Percentiles rank a stretch among this genome's conserved stretches.
Evolutionary conservation across 2,888 invertebrate species (phyloP).

Genomic region (Deilephila elpenor): DNA sequence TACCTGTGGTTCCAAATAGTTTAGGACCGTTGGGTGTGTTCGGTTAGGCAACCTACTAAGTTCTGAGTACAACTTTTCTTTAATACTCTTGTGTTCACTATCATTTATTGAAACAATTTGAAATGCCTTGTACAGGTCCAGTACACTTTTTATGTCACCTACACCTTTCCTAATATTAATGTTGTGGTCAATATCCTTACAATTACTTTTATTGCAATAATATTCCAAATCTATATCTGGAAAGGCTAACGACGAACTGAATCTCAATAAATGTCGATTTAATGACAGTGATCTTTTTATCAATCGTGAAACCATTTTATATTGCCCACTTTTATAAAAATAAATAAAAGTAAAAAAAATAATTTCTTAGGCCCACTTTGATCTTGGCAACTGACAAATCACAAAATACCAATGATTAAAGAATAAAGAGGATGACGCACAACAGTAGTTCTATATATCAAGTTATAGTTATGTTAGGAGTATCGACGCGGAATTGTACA

Average conservation of each 20-base stretch:
- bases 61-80: slow-evolving; percentile 80
- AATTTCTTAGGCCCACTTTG: no score
- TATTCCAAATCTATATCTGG: slow-evolving; percentile 86
- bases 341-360: no score
- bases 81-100: slow-evolving; percentile 48
- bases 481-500: no score
- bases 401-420: no score
- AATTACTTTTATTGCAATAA: slow-evolving; percentile 86
- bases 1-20: slow-evolving; percentile 85
- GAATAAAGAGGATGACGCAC: no score
- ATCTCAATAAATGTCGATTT: slow-evolving; percentile 38
- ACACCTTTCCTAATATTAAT: slow-evolving; percentile 87
- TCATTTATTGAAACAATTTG: slow-evolving; percentile 50
- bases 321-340: neutral
- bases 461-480: no score
- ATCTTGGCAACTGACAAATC: no score
- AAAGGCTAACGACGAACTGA: slow-evolving; percentile 48
- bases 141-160: slow-evolving; percentile 86
- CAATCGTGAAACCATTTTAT: neutral
- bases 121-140: slow-evolving; percentile 70
- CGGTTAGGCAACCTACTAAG: slow-evolving; percentile 89
- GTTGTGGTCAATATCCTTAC: slow-evolving; percentile 86
- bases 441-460: no score
- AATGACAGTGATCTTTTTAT: neutral
- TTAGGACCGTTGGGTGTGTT: slow-evolving; percentile 87